Conservation (phyloP, 2,113 vertebrate species). For the Danionella cerebrum region DNA sequence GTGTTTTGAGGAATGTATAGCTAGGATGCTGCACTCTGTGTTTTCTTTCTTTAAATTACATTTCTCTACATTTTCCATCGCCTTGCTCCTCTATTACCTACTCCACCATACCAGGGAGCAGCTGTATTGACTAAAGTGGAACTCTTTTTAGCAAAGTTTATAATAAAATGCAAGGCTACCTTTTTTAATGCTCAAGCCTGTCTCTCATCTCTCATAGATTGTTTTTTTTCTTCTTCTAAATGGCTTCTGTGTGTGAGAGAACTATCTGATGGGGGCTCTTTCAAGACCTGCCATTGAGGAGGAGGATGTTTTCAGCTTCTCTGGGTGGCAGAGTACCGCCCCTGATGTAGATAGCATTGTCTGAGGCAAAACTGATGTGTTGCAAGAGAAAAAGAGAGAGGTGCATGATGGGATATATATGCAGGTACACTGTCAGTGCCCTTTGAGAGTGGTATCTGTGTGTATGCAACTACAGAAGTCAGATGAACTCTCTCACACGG, state of each 20-base stretch:
- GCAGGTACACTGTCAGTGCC: not conserved
- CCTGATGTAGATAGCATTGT: constrained; percentile 35
- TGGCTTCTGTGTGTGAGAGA: constrained; percentile 29
- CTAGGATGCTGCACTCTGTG: not conserved
- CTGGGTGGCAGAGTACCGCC: constrained; percentile 37
- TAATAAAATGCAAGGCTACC: too few relatives aligned
- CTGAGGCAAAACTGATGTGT: constrained; percentile 20
- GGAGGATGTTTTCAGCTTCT: constrained; percentile 34
- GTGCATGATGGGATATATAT: constrained; percentile 18
- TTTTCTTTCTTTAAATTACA: too few relatives aligned
- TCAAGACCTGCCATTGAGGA: constrained; percentile 29
- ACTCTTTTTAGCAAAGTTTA: too few relatives aligned
- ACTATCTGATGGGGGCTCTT: constrained; percentile 43
- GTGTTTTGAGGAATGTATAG: too few relatives aligned
- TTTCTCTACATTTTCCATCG: too few relatives aligned
- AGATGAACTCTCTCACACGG: not conserved
- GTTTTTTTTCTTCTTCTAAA: constrained; percentile 29
- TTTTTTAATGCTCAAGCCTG: too few relatives aligned
- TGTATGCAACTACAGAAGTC: not conserved
- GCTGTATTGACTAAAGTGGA: too few relatives aligned
- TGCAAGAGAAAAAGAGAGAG: constrained; percentile 28
- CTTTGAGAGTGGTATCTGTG: not conserved
- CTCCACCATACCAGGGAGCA: too few relatives aligned
- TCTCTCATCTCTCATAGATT: not conserved
- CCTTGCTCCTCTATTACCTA: too few relatives aligned